Evolutionary conservation across 1,140 invertebrate genomes (phyloP), one percentile per base, ranked within the genome.

Genomic region (Macrosteles quadrilineatus): DNA sequence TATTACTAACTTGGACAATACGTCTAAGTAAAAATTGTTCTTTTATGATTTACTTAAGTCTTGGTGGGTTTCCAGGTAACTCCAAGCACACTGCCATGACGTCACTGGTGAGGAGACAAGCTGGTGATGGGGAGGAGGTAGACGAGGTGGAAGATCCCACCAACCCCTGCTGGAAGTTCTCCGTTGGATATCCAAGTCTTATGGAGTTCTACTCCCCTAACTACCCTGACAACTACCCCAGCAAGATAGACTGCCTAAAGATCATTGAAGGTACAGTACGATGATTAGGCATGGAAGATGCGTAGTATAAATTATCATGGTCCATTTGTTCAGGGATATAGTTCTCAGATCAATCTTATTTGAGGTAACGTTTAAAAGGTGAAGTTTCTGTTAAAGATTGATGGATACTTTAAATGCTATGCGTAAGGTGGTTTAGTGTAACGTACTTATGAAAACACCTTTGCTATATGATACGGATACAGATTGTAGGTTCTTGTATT

Each of bases 151-250:
- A 59, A 30, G 55, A 59, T n/a, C 55, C 55, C 25, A 59, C 12
- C 27, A 25, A 66, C 29, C 63, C 63, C 23, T 88, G 87, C 74
- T 81, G 81, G 71, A 82, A 84, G 72, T 90, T 90, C 76, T 78
- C 76, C 1, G 78, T 83, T 32, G 87, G 86, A 0, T 84, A 88
- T 73, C 77, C 79, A 6, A 76, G 76, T 12, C 83, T 84, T 72
- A 82, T 81, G 43, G 89, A 90, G 76, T 90, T 93, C 76, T 91
- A 87, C 77, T 91, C 89, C 70, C 91, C 91, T 0, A 85, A 86
- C 69, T 91, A 89, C 80, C 91, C 91, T 1, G 67, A 68, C 36
- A 62, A 70, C 1, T 93, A 93, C 81, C 87, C 88, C 2, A 89
- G 89, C 74, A 84, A 86, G 47, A 87, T 87, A 0, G 87, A 91